Percentiles rank a stretch among this genome's conserved stretches.
Evolutionary conservation across 1,140 invertebrate species (phyloP).

Genomic region (Neotoxoptera formosana): DNA sequence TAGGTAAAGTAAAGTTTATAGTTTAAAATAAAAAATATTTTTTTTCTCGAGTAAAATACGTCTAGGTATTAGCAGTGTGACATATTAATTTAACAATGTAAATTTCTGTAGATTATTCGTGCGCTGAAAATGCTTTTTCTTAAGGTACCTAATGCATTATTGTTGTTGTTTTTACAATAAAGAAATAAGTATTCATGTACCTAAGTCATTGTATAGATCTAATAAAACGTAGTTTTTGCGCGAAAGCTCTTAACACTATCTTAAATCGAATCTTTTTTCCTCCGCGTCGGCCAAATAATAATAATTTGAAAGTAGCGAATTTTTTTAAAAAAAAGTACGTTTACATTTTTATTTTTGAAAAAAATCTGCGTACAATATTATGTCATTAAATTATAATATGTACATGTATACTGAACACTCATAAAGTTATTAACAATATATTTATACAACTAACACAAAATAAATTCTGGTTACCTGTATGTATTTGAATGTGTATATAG

Average conservation of each 20-base stretch:
- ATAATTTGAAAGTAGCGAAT: neutral
- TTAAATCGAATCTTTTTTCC: neutral
- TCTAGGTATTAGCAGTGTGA: neutral
- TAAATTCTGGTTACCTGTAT: neutral
- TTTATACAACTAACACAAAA: too few species aligned
- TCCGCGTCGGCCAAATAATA: neutral
- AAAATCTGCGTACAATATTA: too few species aligned
- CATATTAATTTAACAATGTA: slow-evolving; percentile 28
- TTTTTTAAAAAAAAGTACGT: neutral
- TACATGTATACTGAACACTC: too few species aligned
- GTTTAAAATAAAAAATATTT: neutral
- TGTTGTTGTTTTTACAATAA: neutral
- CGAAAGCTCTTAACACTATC: neutral
- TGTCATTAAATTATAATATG: too few species aligned
- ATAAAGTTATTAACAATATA: too few species aligned
- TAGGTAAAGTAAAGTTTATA: neutral
- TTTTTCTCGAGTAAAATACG: neutral
- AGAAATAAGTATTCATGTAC: neutral
- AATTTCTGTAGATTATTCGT: neutral
- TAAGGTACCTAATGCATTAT: neutral
- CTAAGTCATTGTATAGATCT: neutral
- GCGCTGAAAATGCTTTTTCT: neutral
- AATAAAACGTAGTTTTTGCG: neutral
- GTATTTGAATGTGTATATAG: neutral
- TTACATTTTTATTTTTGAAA: neutral